phyloP scores from a whole-genome alignment of 2,888 invertebrate genomes.

The Nemapogon koenigi region DNA sequence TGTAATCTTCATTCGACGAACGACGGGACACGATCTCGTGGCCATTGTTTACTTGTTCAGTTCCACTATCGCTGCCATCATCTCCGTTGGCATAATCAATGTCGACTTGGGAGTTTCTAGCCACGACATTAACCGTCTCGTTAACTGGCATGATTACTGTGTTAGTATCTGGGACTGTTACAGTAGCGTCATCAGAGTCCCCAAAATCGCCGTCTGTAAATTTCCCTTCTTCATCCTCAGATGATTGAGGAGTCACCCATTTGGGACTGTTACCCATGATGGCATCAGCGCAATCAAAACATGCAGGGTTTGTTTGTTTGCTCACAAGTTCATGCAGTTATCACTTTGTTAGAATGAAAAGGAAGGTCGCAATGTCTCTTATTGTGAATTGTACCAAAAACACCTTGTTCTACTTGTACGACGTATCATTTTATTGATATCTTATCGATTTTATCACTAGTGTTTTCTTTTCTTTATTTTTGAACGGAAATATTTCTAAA shows the following conservation, averaged over 20 bases:
- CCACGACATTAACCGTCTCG: slow-evolving; percentile 35
- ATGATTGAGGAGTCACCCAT: slow-evolving; percentile 37
- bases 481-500: no score
- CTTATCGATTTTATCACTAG: no score
- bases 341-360: slow-evolving; percentile 27
- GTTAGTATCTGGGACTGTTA: slow-evolving; percentile 27
- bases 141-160: slow-evolving; percentile 31
- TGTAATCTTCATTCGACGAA: slow-evolving; percentile 48
- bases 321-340: neutral
- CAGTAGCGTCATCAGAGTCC: slow-evolving; percentile 43
- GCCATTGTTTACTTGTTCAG: neutral
- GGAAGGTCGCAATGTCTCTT: slow-evolving; percentile 39
- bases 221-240: slow-evolving; percentile 49
- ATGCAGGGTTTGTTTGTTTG: no score
- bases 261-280: slow-evolving; percentile 41
- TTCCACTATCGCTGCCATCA: slow-evolving; percentile 9
- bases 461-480: no score
- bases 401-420: no score
- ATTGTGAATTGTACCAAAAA: no score
- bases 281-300: neutral
- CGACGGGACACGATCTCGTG: slow-evolving; percentile 27
- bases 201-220: slow-evolving; percentile 56
- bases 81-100: slow-evolving; percentile 4
- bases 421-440: no score
- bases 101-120: slow-evolving; percentile 5